Evolutionary conservation across 2,113 vertebrate genomes (phyloP).

Genomic region (Phainopepla nitens): DNA sequence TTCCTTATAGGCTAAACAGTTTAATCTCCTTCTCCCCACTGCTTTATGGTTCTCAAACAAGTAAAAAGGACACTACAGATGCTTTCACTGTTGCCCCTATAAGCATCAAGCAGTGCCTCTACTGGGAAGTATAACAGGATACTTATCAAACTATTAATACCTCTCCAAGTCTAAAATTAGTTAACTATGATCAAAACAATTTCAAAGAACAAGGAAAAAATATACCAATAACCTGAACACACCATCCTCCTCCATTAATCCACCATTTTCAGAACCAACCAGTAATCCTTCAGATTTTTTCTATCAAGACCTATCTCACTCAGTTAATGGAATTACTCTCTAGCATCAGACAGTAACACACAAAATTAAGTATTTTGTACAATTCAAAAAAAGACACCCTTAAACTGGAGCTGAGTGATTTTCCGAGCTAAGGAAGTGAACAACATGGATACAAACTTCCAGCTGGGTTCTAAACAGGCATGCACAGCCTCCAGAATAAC

Average conservation of each 20-base stretch:
- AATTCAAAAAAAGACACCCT: neutral
- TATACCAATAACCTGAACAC: neutral
- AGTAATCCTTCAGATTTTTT: neutral
- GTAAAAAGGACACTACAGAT: neutral
- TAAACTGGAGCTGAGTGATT: neutral
- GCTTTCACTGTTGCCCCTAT: neutral
- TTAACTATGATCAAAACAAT: neutral
- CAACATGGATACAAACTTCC: neutral
- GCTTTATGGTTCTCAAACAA: neutral
- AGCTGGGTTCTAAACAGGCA: neutral
- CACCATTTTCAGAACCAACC: neutral
- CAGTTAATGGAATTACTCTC: neutral
- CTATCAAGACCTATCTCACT: neutral
- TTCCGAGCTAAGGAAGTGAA: neutral
- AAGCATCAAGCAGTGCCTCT: neutral
- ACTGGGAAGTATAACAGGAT: neutral
- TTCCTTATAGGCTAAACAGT: neutral
- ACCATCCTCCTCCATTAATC: neutral
- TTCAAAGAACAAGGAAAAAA: neutral
- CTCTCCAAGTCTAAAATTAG: neutral
- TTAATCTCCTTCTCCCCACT: neutral
- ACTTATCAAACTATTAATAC: neutral
- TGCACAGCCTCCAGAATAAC: conserved; percentile 29
- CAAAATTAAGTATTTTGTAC: neutral
- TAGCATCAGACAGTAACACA: neutral